These are phyloP conservation scores for Tinea trinotella DNA, from an alignment of 2,888 invertebrate genomes.

Conservation along the genomic window DNA sequence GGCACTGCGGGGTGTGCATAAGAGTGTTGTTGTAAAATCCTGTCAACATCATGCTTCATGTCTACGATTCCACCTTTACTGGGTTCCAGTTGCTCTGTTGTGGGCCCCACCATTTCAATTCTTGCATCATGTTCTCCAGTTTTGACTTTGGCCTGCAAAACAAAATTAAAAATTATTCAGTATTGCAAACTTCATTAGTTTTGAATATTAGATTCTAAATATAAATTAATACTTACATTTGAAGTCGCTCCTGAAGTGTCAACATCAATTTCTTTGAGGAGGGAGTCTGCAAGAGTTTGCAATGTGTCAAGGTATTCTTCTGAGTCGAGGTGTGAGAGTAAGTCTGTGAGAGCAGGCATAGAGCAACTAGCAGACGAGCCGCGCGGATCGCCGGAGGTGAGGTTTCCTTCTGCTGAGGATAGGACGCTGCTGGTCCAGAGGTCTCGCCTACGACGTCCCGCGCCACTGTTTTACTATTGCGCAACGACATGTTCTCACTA, in stretches of 20 bases:
- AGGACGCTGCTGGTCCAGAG: conserved; percentile 86
- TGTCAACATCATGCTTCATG: conserved; percentile 55
- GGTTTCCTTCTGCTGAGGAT: conserved; percentile 96
- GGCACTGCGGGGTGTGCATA: conserved; percentile 54
- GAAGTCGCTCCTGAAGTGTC: conserved; percentile 76
- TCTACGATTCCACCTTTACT: conserved; percentile 72
- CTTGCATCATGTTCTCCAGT: conserved; percentile 56
- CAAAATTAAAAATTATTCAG: conserved; percentile 17
- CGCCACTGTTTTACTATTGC: conserved; percentile 66
- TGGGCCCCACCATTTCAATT: conserved; percentile 88
- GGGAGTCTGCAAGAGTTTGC: conserved; percentile 86
- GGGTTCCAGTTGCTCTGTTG: conserved; percentile 90
- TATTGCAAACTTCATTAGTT: background rate
- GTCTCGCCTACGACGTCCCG: conserved; percentile 79
- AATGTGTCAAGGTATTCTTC: conserved; percentile 80
- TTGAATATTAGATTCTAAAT: background rate
- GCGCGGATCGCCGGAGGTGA: conserved; percentile 79
- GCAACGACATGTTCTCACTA: conserved; percentile 75
- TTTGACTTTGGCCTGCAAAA: conserved; percentile 47
- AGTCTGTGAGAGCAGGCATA: conserved; percentile 89
- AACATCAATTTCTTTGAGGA: conserved; percentile 85
- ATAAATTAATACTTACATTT: conserved; percentile 64
- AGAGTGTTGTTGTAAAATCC: conserved; percentile 65
- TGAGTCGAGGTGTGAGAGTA: conserved; percentile 84
- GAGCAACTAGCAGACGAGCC: conserved; percentile 81